Evolutionary conservation across 2,113 vertebrate genomes (phyloP), one percentile per base, ranked within the genome.

Genomic region (Pungitius pungitius): DNA sequence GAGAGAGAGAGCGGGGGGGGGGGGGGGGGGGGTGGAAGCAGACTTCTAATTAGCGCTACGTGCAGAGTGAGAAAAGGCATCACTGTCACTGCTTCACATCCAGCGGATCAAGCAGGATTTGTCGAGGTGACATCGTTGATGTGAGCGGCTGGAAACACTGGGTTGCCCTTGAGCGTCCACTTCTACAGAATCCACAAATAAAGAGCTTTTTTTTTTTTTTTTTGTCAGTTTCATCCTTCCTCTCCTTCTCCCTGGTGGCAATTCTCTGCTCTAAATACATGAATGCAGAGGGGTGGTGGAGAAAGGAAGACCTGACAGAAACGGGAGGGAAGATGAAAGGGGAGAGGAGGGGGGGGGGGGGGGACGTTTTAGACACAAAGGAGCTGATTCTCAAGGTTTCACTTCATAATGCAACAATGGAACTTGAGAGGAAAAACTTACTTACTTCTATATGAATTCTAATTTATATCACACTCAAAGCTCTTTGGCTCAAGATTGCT

Each of bases 261-360:
- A 45, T 49, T 24, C 42, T 64, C 59, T 56, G 64, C 43, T 76
- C 54, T 40, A 26, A 64, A 75, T n/a, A 73, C 68, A 65, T 55
- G 55, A 68, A 82, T 56, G 8, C 39, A 65, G 22, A 57, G 20
- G 30, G 22, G 20, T 2, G 27, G 47, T 24, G 20, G 47, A 51
- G 47, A 51, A 9, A 7, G 20, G 15, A 20, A 20, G 39, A 13
- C 27, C 6, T 51, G 42, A 60, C 57, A 81, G 37, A 75, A 74
- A 43, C 54, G 24, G 58, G 56, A 49, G 59, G 76, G 54, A 47
- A 73, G 72, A 79, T 61, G 17, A 69, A 79, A 78, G 58, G 15
- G n/a, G 47, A 42, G 24, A 8, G 58, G 58, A 54, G 35, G 13
- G 54, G 42, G 59, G 45, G 52, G 27, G 47, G 57, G 59, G 57